Evolutionary conservation across 2,888 invertebrate genomes (phyloP), one percentile per base, ranked within the genome.

Genomic region (Lithophane ornitopus): DNA sequence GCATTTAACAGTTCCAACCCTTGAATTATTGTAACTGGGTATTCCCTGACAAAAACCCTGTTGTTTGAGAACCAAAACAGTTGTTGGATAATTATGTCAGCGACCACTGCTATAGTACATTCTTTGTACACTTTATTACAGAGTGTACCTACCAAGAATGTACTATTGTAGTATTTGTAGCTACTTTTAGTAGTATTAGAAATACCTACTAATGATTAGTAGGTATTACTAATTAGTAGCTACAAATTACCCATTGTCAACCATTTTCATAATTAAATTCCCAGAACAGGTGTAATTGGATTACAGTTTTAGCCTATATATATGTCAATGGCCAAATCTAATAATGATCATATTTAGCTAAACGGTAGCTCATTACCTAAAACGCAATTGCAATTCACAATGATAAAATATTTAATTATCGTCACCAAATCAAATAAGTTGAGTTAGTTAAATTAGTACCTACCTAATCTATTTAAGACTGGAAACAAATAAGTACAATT

Each of bases 1-100:
- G 4, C 26, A 67, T 56, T 68, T 56, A 78, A 56, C 11, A 46
- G 56, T 70, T 66, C 49, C 11, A 76, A 75, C 65, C 54, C 69
- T 56, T 52, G 2, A n/a, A n/a, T 44, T 22, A 56, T 46, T 26
- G 22, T 22, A 22, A 26, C 28, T 65, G 69, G 70, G 66, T 44
- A 70, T 62, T 80, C 26, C 62, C 76, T 58, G 16, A 58, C 19
- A 49, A 16, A 62, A 66, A 12, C 28, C 52, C 70, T 19, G 0
- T 9, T 41, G 14, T 56, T 19, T 67, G 61, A 14, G 49, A 76
- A 67, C 52, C 8, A 22, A 58, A 70, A 28, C 58, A 66, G 34
- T 39, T 56, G 58, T 22, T 11, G 4, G 1, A 0, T 39, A 8
- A 8, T 39, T 16, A 65, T 22, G 19, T 22, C 22, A 26, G 12